Evolutionary conservation across 2,113 vertebrate species (phyloP), one percentile per base, ranked within the genome.

Genomic region (Copsychus sechellarum): DNA sequence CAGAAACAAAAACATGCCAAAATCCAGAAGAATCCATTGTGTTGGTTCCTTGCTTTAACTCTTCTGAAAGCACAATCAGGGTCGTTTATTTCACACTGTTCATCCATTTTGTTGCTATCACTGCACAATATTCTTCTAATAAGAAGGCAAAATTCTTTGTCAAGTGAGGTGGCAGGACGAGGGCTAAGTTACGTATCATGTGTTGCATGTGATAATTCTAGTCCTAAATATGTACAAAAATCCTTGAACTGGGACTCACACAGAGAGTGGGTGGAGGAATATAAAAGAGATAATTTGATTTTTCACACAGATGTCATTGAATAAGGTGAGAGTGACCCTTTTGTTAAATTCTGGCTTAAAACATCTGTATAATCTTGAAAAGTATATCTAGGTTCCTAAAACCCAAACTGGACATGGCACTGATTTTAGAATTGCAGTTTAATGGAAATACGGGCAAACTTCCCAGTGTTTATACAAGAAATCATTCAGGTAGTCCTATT

Each of bases 41-140:
- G 14, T 29, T 91, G 42, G 70, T 81, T 95, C 84, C 79, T 92
- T 88, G 34, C 34, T 90, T 96, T 95, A 85, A 85, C 89, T 93
- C 89, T 92, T 97, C 84, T 86, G 90, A 97, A 96, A 92, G 73
- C 56, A 14, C 86, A 80, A 96, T 95, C 86, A 90, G 90, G 90
- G 69, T 95, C 90, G 89, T 97, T 97, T 57, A 79, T 96, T 97
- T 97, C 82, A 36, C 31, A 60, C 40, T 62, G 18, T 77, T 97
- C 84, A 87, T 86, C 42, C 91, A 80, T 82, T 87, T 70, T 70
- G 62, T 79, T 93, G 43, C 60, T 93, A 92, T 50, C 60, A 73
- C 21, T 80, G 31, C 42, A 83, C 34, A 77, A 54, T 24, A 34
- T 11, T 33, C 54, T 92, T 95, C 73, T 89, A 92, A 93, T 65